Base-by-base conservation (phyloP, 2,113 vertebrate genomes). In the Sander vitreus region DNA sequence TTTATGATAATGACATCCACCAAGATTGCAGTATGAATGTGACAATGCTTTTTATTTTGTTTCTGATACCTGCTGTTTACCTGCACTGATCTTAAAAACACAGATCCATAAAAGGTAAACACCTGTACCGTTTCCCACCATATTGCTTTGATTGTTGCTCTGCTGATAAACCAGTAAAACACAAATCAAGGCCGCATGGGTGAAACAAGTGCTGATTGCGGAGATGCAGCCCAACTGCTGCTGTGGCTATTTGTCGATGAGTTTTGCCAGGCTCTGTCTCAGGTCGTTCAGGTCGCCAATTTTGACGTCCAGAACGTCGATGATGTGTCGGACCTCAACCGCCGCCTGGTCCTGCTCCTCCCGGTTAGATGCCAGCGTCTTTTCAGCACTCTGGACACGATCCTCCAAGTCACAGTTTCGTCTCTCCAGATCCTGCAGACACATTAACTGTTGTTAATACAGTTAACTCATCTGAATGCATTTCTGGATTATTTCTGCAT, bases 241-340 rank as follows among this genome's bases (percentile, higher is more conserved):
- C 67, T 45, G 85, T 16, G 47, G 87, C 91, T 95, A 95, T 80
- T 95, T 95, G 83, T 97, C 96, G 0, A 97, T 80, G 76, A 99
- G 96, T 78, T 97, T 96, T 45, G 96, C 96, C 57, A 99, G 90
- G 77, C 95, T 97, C 85, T 97, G 96, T 3, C 97, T 93, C 51
- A 99, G 93, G 92, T 97, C 96, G 0, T 94, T 97, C 75, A 99
- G 95, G 93, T 99, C 97, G 0, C 96, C 95, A 51, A 99, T 96
- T 93, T 99, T 97, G 80, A 97, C 91, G 0, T 99, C 98, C 86
- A 99, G 95, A 43, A 96, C 93, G 60, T 97, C 95, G 0, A 97
- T 95, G 6, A 96, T 94, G 47, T 92, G 95, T 77, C 86, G 91
- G 63, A 98, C 95, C 78, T 99, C 97, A 0, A n/a, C 88, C 58